Evolutionary conservation across 2,888 invertebrate genomes (phyloP).

Genomic region (Drosophila helvetica): DNA sequence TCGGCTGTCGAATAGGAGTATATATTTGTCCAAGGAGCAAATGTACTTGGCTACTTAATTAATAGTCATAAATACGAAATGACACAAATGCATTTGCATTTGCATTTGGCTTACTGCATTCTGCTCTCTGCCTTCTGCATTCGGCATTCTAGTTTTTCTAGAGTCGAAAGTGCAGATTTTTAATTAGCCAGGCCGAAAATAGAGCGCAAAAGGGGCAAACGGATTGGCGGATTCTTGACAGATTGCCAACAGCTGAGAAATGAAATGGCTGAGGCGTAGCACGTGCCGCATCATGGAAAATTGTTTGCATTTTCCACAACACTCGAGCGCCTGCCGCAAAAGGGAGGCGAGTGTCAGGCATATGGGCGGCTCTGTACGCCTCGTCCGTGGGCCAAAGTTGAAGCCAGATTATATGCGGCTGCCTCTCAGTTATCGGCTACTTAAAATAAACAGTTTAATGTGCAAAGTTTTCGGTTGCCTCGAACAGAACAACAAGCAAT

Average conservation of each 20-base stretch:
- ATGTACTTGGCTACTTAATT: conserved; percentile 48
- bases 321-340: not conserved
- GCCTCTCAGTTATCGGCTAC: conserved; percentile 66
- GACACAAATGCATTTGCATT: conserved; percentile 58
- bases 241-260: conserved; percentile 77
- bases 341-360: conserved; percentile 34
- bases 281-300: conserved; percentile 64
- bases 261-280: conserved; percentile 60
- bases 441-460: conserved; percentile 76
- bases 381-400: conserved; percentile 33
- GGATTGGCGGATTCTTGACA: conserved; percentile 70
- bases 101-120: conserved; percentile 22
- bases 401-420: conserved; percentile 38
- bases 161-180: conserved; percentile 58
- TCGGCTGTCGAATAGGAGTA: not conserved
- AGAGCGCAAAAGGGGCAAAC: conserved; percentile 40
- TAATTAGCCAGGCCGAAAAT: conserved; percentile 71
- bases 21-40: conserved; percentile 6
- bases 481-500: conserved; percentile 53
- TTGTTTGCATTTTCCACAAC: conserved; percentile 51
- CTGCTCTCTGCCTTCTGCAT: conserved; percentile 19
- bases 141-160: conserved; percentile 19
- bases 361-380: conserved; percentile 44
- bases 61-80: conserved; percentile 63
- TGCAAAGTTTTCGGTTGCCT: conserved; percentile 61